Evolutionary conservation across 2,113 vertebrate genomes (phyloP), one percentile per base, ranked within the genome.

Genomic region (Cyprinus carpio): DNA sequence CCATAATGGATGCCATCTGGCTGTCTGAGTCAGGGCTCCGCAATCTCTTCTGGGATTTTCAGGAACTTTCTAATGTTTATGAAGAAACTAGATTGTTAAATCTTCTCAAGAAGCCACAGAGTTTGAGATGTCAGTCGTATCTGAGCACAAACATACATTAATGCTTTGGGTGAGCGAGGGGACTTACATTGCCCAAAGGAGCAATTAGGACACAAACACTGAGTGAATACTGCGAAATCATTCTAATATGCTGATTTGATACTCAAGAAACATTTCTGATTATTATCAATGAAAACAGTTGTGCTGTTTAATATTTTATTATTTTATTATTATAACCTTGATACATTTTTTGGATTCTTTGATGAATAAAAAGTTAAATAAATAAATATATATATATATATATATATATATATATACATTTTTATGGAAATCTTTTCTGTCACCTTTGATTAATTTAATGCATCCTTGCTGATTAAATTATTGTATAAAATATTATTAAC

Each of bases 1-100:
- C 77, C 87, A 90, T 91, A 93, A 93, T 91, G 87, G 83, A 85
- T 82, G 88, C 91, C 93, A 92, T 92, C 88, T 94, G 94, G 83
- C 67, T 85, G 13, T 77, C 86, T 89, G 87, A 88, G 81, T 75
- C 80, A 77, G 83, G 75, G 75, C 84, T 83, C 81, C 84, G 85
- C 89, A 86, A 72, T 23, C 46, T 85, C 51, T 72, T 90, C 83
- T 85, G 82, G 34, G 75, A 77, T 89, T 88, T 87, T 58, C 74
- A 64, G 85, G 74, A 89, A 87, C 87, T 85, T 80, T 89, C 85
- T 81, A 29, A 79, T 85, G 90, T 89, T 92, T 89, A 87, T 88
- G 84, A 90, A 34, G 25, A 49, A 49, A 81, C 9, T 81, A 11
- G 40, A 51, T 46, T 81, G 27, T 31, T 25, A 64, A 27, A 64